Conservation (phyloP, 1,140 invertebrate genomes). For the Apis laboriosa region DNA sequence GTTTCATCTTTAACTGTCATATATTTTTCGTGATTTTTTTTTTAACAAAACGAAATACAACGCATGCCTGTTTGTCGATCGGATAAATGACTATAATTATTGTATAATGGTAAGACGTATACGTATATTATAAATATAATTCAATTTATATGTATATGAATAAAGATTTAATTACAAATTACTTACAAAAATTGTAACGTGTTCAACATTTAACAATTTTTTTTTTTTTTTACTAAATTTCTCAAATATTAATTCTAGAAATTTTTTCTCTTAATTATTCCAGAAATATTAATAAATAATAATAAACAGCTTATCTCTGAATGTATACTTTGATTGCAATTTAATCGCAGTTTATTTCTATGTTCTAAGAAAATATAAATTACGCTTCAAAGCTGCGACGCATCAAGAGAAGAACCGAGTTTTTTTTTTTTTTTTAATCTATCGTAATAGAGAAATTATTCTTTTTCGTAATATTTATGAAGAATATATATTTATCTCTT, state of each 20-base stretch:
- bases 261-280: too few species aligned
- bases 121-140: background rate
- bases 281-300: too few species aligned
- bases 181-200: too few species aligned
- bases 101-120: background rate
- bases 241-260: too few species aligned
- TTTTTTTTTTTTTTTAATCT: background rate
- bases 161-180: too few species aligned
- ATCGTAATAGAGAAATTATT: background rate
- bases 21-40: constrained; percentile 9
- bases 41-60: constrained; percentile 13
- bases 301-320: too few species aligned
- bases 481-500: too few species aligned
- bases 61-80: constrained; percentile 7
- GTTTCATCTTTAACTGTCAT: background rate
- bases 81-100: constrained; percentile 3
- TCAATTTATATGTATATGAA: background rate
- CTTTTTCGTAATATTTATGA: background rate
- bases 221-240: too few species aligned
- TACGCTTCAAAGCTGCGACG: background rate
- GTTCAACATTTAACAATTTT: too few species aligned
- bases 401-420: background rate
- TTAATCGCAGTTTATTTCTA: too few species aligned
- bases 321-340: too few species aligned
- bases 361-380: background rate